Conservation (phyloP, 2,888 invertebrate species). For the Therioaphis trifolii region DNA sequence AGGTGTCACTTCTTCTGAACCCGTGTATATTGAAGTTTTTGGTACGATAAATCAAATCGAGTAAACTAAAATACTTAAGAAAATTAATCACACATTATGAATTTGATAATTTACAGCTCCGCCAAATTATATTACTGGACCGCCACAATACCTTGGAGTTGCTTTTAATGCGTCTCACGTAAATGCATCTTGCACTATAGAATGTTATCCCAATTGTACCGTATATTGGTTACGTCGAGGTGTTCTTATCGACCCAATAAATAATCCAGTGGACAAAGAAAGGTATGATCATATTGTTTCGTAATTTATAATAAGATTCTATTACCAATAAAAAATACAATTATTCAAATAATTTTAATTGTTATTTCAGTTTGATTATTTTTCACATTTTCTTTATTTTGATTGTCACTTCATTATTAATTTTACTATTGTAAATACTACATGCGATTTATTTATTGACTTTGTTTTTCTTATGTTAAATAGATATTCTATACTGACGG, state of each 20-base stretch:
- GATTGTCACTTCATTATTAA: no score
- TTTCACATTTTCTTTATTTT: no score
- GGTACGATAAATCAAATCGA: slow-evolving; percentile 70
- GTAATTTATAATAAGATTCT: no score
- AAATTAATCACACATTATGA: slow-evolving; percentile 64
- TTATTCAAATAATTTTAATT: no score
- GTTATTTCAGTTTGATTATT: no score
- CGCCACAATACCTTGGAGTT: slow-evolving; percentile 82
- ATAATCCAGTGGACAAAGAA: slow-evolving; percentile 32
- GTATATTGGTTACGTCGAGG: slow-evolving; percentile 88
- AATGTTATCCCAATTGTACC: slow-evolving; percentile 87
- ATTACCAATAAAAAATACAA: no score
- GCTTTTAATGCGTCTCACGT: slow-evolving; percentile 75
- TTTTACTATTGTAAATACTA: not conserved
- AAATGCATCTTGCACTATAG: slow-evolving; percentile 85
- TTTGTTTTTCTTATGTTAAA: slow-evolving; percentile 36
- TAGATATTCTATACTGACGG: slow-evolving; percentile 74
- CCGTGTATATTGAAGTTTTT: slow-evolving; percentile 78
- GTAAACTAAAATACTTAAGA: slow-evolving; percentile 63
- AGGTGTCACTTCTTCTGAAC: slow-evolving; percentile 80
- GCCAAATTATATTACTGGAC: slow-evolving; percentile 86
- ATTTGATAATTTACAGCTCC: slow-evolving; percentile 74
- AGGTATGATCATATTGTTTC: not conserved
- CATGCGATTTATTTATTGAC: not conserved
- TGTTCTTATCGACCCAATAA: slow-evolving; percentile 73